Conservation (phyloP, 1,140 invertebrate genomes). For the Drosophila lowei region DNA sequence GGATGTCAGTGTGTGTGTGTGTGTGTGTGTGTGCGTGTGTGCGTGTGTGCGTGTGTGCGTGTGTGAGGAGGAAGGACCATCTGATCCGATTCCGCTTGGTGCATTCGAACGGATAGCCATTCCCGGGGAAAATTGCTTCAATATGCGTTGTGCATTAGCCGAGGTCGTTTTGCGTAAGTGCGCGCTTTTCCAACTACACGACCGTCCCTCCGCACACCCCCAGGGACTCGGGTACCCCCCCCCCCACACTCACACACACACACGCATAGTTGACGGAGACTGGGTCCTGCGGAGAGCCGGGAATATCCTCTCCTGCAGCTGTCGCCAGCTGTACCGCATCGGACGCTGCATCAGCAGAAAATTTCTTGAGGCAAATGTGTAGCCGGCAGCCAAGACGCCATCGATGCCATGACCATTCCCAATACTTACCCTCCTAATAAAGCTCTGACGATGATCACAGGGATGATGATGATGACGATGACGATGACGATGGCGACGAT, state of each 20-base stretch:
- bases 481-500: slow-evolving; percentile 1
- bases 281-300: slow-evolving; percentile 20
- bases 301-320: slow-evolving; percentile 40
- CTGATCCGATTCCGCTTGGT: slow-evolving; percentile 3
- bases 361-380: slow-evolving; percentile 35
- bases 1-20: slow-evolving; percentile 15
- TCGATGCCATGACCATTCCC: slow-evolving; percentile 52
- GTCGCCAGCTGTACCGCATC: slow-evolving; percentile 70
- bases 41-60: slow-evolving; percentile 3
- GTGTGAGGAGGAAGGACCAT: no score
- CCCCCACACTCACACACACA: slow-evolving; percentile 10
- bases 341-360: slow-evolving; percentile 74
- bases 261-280: slow-evolving; percentile 65
- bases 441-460: slow-evolving; percentile 13
- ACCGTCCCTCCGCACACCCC: background rate
- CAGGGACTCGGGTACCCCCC: no score
- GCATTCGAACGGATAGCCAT: slow-evolving; percentile 69
- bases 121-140: slow-evolving; percentile 69
- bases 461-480: slow-evolving; percentile 18
- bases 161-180: slow-evolving; percentile 76
- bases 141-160: slow-evolving; percentile 76
- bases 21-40: background rate
- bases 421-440: background rate
- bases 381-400: slow-evolving; percentile 54
- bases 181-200: slow-evolving; percentile 28